phyloP scores from a whole-genome alignment of 92 coral and sea anemone species.

The Pocillopora meandrina region DNA sequence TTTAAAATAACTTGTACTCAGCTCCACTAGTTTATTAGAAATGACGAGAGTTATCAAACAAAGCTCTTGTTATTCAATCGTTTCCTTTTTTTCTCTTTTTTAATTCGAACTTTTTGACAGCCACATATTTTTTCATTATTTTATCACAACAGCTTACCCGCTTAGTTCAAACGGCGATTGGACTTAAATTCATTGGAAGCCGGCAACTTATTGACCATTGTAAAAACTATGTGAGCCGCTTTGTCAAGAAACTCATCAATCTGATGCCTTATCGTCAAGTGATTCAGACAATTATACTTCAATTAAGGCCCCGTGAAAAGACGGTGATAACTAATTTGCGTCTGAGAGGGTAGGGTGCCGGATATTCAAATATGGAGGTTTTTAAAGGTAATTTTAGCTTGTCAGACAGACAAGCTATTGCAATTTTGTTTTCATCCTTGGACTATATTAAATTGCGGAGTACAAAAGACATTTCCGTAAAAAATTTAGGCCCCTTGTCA shows the following conservation, averaged over 20 bases:
- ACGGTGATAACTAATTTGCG: background rate
- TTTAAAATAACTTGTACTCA: too few relatives aligned
- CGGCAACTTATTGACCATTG: too few relatives aligned
- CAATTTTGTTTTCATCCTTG: background rate
- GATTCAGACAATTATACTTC: background rate
- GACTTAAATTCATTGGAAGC: too few relatives aligned
- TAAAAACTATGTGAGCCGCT: background rate
- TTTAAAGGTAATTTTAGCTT: background rate
- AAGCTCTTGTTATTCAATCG: too few relatives aligned
- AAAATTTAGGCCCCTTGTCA: conserved; percentile 9
- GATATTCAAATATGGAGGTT: background rate
- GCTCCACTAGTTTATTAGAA: too few relatives aligned
- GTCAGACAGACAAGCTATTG: background rate
- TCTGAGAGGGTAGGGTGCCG: conserved; percentile 1
- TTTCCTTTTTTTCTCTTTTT: too few relatives aligned
- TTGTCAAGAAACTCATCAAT: background rate
- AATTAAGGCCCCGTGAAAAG: background rate
- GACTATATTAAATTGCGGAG: background rate
- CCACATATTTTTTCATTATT: too few relatives aligned
- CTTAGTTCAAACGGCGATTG: too few relatives aligned
- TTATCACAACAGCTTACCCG: too few relatives aligned
- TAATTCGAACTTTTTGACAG: too few relatives aligned
- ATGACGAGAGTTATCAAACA: too few relatives aligned
- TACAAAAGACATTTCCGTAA: background rate
- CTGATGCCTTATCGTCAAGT: background rate